phyloP scores from a whole-genome alignment of 37 sponge, comb jelly and placozoan species.

The Amphimedon queenslandica region DNA sequence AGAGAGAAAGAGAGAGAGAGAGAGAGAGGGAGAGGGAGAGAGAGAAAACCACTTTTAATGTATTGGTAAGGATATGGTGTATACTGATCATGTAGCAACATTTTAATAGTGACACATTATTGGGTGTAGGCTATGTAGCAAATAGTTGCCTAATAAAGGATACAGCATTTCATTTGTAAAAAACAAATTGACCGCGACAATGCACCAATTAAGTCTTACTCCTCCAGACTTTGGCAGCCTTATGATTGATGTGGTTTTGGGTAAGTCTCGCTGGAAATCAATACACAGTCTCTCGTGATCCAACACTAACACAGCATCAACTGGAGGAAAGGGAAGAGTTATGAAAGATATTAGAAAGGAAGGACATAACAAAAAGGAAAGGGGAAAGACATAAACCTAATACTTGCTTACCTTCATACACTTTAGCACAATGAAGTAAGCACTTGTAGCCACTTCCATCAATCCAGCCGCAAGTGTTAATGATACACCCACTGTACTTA shows the following conservation, averaged over 20 bases:
- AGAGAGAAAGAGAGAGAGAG: too few relatives aligned
- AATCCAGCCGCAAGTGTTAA: conserved; percentile 97
- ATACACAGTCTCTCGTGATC: conserved; percentile 86
- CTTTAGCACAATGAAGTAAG: conserved; percentile 68
- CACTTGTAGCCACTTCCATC: conserved; percentile 85
- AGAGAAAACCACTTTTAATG: too few relatives aligned
- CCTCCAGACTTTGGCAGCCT: conserved; percentile 95
- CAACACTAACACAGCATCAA: conserved; percentile 82
- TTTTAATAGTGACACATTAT: too few relatives aligned
- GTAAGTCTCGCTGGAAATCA: conserved; percentile 77
- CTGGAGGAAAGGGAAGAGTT: conserved; percentile 10
- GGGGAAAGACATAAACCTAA: not conserved
- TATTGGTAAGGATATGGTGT: too few relatives aligned
- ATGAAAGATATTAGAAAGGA: not conserved
- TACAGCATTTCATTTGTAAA: too few relatives aligned
- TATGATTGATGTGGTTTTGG: conserved; percentile 49
- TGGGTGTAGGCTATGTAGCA: too few relatives aligned
- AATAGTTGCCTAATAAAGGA: too few relatives aligned
- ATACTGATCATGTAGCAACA: too few relatives aligned
- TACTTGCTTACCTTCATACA: conserved; percentile 53
- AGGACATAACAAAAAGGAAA: not conserved
- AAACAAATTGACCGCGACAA: too few relatives aligned
- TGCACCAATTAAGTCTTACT: too few relatives aligned
- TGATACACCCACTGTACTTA: conserved; percentile 77
- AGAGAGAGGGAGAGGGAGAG: too few relatives aligned